Percentiles rank a stretch among this genome's conserved stretches.
phyloP scores from a whole-genome alignment of 2,888 invertebrate species.

The Patella ulyssiponensis region DNA sequence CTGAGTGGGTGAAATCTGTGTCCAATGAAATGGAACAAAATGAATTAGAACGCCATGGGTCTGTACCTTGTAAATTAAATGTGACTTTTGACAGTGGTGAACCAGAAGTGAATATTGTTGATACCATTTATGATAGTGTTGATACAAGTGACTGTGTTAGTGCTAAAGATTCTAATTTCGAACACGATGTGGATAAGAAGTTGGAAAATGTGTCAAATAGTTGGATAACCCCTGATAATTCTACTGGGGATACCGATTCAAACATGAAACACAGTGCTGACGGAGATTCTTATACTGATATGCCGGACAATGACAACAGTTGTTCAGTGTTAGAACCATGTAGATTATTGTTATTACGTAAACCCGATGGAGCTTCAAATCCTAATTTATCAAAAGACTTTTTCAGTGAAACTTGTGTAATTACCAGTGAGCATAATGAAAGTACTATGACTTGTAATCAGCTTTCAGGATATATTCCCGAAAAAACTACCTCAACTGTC shows the following conservation, averaged over 20 bases:
- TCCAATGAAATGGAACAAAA: conserved; percentile 28
- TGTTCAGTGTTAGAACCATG: conserved; percentile 35
- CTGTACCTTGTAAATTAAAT: background rate
- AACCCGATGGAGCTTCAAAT: conserved; percentile 92
- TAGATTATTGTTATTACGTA: conserved; percentile 47
- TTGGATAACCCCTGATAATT: no score
- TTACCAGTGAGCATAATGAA: background rate
- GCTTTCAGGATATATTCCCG: background rate
- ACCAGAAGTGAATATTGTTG: conserved; percentile 1
- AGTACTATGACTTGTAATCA: background rate
- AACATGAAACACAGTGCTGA: background rate
- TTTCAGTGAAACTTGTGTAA: conserved; percentile 24
- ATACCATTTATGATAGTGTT: background rate
- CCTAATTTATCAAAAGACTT: conserved; percentile 79
- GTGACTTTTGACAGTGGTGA: conserved; percentile 5
- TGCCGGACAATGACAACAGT: conserved; percentile 31
- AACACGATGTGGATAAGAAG: background rate
- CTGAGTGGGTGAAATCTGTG: conserved; percentile 69
- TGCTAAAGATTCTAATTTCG: background rate
- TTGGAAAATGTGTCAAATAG: background rate
- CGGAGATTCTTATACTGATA: conserved; percentile 20
- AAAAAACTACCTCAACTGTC: conserved; percentile 3
- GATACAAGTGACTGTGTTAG: background rate
- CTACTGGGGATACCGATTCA: background rate
- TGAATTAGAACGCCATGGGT: background rate